phyloP scores from a whole-genome alignment of 2,888 invertebrate genomes.

The Julus scanicus region DNA sequence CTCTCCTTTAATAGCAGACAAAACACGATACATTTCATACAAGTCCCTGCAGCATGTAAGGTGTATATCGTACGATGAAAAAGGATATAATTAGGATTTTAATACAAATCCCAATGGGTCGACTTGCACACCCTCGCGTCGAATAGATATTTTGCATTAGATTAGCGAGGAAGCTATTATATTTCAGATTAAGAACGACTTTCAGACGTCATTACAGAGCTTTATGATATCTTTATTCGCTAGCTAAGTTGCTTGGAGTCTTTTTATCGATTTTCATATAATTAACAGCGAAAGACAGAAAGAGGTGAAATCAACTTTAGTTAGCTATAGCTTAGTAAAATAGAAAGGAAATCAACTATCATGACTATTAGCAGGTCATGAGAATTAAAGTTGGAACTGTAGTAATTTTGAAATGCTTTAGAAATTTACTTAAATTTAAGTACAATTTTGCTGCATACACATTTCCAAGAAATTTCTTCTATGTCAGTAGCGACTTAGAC shows the following conservation, averaged over 20 bases:
- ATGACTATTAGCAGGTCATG: neutral
- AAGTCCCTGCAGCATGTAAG: neutral
- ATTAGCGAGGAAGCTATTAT: conserved; percentile 13
- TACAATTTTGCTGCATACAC: no score
- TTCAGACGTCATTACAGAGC: conserved; percentile 9
- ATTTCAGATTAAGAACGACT: conserved; percentile 34
- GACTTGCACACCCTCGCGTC: neutral
- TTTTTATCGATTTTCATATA: conserved; percentile 9
- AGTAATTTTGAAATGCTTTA: no score
- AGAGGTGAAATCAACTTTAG: neutral
- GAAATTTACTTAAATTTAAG: no score
- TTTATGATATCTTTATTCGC: conserved; percentile 7
- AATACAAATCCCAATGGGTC: neutral
- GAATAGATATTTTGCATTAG: conserved; percentile 9
- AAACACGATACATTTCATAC: neutral
- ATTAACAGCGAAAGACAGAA: neutral
- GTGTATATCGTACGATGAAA: neutral
- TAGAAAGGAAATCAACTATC: neutral
- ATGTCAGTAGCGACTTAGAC: no score
- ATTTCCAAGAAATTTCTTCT: no score
- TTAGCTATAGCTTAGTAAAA: neutral
- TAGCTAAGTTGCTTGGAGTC: neutral
- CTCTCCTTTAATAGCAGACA: neutral
- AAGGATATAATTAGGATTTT: neutral
- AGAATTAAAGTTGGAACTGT: no score